Evolutionary conservation across 2,797 vertebrate genomes (phyloP), one percentile per base, ranked within the genome.

Genomic region (Ambastaia sidthimunki): DNA sequence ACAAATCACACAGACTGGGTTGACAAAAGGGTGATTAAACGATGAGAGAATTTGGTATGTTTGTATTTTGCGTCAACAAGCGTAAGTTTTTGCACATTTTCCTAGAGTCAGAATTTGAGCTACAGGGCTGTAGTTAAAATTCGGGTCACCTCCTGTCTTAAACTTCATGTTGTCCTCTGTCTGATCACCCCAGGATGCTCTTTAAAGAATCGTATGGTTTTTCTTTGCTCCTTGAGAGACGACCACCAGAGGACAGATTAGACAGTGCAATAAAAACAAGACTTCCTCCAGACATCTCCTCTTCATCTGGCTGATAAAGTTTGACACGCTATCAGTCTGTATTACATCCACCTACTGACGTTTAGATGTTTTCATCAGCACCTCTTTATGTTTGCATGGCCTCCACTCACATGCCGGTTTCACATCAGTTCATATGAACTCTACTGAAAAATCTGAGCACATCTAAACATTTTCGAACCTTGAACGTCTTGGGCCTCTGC

Each of bases 251-350:
- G 65, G 52, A 21, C 7, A 7, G 65, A 21, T 68, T 41, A 76
- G 57, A 13, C 52, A 18, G 41, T 18, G 15, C 66, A 23, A n/a
- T 21, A 48, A 48, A 80, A 71, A 72, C 59, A 44, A 44, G 11
- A 15, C 13, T 72, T n/a, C 18, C 59, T 71, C 37, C 31, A 59
- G 69, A 50, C 50, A 77, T 23, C 11, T 72, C 48, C 72, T 72
- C 25, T 77, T 57, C 23, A 25, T 21, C 44, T n/a, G 19, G 28
- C 23, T 67, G 25, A 82, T 63, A 12, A 59, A 59, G 57, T 82
- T 77, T 82, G 74, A 72, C 67, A 72, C 19, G 71, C 67, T 28
- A 72, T 77, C 74, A 65, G 55, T 77, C 48, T 65, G 50, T 50
- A 57, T 77, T 59, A 72, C 25, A 44, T 81, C 70, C 67, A 34